Percentiles rank a stretch among this genome's conserved stretches.
These are phyloP conservation scores for Sciurus carolinensis DNA, from an alignment of 2,797 vertebrate species.

Conservation along the genomic window DNA sequence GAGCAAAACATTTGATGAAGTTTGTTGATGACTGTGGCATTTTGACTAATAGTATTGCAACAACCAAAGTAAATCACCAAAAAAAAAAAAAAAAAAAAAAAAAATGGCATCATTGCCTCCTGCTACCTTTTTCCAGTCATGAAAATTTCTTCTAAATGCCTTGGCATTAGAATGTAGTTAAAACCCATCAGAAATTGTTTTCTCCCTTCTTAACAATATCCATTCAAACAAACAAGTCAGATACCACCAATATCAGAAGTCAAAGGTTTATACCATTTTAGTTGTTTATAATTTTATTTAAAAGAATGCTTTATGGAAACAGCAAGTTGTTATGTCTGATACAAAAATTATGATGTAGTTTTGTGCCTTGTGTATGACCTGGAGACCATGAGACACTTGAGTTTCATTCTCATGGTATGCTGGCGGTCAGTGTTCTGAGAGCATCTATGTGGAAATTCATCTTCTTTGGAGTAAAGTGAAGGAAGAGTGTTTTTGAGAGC, in stretches of 20 bases:
- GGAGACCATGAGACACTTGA: neutral
- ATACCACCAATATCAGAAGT: neutral
- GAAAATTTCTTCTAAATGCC: constrained; percentile 42
- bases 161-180: neutral
- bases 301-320: constrained; percentile 28
- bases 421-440: neutral
- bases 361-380: neutral
- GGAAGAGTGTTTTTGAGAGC: neutral
- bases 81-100: neutral
- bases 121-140: neutral
- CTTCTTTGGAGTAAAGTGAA: constrained; percentile 17
- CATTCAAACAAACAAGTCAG: neutral
- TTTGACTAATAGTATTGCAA: neutral
- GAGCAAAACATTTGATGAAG: neutral
- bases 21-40: neutral
- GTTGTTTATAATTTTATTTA: constrained; percentile 54
- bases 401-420: neutral
- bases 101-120: neutral
- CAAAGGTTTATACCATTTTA: neutral
- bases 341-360: constrained; percentile 6
- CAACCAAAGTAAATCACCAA: neutral
- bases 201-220: neutral
- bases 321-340: neutral
- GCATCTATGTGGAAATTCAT: neutral
- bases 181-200: constrained; percentile 6